These are phyloP conservation scores for Piezodorus guildinii DNA, from an alignment of 1,140 invertebrate genomes.

Conservation along the genomic window DNA sequence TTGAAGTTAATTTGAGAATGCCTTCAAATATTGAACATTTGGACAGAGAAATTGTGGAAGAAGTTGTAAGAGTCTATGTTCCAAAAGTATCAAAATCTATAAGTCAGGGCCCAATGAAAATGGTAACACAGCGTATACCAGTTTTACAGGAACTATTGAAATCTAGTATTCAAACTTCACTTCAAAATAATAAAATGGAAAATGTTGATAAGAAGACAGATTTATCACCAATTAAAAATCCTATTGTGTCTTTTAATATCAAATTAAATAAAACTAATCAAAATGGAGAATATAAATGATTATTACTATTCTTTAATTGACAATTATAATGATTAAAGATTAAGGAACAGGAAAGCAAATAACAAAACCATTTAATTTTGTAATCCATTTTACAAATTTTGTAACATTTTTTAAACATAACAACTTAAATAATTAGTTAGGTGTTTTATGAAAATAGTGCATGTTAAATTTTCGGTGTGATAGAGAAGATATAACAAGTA, in stretches of 20 bases:
- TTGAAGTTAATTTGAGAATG: background rate
- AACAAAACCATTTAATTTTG: background rate
- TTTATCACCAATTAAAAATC: background rate
- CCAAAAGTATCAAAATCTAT: background rate
- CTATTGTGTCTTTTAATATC: background rate
- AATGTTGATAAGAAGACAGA: background rate
- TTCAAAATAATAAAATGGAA: too few relatives aligned
- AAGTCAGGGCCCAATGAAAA: background rate
- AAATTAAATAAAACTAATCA: background rate
- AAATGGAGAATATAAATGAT: background rate
- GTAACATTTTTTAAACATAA: background rate
- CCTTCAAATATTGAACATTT: background rate
- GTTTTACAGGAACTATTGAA: background rate
- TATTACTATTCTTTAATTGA: background rate
- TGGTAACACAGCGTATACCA: background rate
- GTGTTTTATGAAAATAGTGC: constrained; percentile 5
- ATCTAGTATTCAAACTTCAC: too few relatives aligned
- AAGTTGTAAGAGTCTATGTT: background rate
- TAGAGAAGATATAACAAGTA: background rate
- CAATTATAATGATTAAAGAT: background rate
- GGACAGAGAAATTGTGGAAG: background rate
- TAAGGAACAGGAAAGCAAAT: background rate
- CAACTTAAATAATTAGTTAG: background rate
- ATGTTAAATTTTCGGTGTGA: background rate
- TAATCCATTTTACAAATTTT: background rate